phyloP scores from a whole-genome alignment of 2,797 vertebrate genomes.

The Pyrocephalus nanus region DNA sequence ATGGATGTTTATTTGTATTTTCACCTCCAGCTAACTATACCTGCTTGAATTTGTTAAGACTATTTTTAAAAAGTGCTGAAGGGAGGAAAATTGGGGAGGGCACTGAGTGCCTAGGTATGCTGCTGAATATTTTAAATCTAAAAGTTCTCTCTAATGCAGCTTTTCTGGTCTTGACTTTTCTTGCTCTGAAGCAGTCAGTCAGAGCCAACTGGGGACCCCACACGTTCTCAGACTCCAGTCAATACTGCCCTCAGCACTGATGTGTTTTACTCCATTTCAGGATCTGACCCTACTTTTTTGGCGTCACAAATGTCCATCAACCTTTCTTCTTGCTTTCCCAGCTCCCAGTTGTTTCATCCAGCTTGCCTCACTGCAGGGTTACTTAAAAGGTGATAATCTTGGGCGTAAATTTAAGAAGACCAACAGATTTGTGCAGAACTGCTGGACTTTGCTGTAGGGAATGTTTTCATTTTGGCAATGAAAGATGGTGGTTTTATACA shows the following conservation, averaged over 20 bases:
- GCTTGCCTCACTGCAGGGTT: not conserved
- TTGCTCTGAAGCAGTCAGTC: not conserved
- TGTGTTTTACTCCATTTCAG: not conserved
- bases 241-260: not conserved
- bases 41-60: conserved; percentile 39
- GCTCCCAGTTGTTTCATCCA: not conserved
- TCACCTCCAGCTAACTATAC: conserved; percentile 50
- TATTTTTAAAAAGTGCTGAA: conserved; percentile 50
- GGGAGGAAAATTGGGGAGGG: not conserved
- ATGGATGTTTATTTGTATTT: conserved; percentile 46
- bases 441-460: not conserved
- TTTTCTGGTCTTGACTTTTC: not conserved
- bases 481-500: not conserved
- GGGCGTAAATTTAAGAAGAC: not conserved
- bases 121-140: conserved; percentile 26
- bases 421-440: not conserved
- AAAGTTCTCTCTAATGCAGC: not conserved
- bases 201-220: not conserved
- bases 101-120: not conserved
- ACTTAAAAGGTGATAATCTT: not conserved
- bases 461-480: not conserved
- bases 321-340: not conserved
- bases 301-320: not conserved
- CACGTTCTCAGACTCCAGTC: not conserved
- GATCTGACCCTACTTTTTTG: not conserved